These are phyloP conservation scores for Drosophila melanogaster DNA, from an alignment of 1,140 invertebrate genomes.

Conservation along the genomic window DNA sequence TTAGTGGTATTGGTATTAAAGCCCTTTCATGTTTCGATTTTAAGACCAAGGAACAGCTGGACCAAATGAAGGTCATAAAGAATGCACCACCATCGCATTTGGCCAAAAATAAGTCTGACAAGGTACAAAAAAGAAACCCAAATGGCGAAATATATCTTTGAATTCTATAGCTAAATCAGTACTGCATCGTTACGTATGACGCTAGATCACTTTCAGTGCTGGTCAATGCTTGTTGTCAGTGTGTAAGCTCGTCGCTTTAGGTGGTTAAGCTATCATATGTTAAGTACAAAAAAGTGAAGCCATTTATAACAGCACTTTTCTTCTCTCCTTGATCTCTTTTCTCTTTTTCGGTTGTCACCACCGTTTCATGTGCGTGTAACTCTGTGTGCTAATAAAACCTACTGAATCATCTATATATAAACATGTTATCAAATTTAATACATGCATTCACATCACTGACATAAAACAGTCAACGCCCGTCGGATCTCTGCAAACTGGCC, in stretches of 20 bases:
- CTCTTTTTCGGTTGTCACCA: slow-evolving; percentile 64
- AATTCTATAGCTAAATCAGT: slow-evolving; percentile 5
- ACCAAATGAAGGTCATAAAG: slow-evolving; percentile 90
- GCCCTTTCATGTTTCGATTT: slow-evolving; percentile 36
- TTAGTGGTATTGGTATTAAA: background rate
- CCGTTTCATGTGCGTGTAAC: slow-evolving; percentile 63
- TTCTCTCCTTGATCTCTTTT: slow-evolving; percentile 61
- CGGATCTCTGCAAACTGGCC: slow-evolving; percentile 94
- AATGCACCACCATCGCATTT: slow-evolving; percentile 93
- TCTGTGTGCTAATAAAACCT: slow-evolving; percentile 53
- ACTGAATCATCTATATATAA: slow-evolving; percentile 50
- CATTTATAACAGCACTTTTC: slow-evolving; percentile 73
- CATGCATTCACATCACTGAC: slow-evolving; percentile 66
- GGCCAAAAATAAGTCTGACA: slow-evolving; percentile 93
- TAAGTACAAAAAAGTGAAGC: slow-evolving; percentile 26
- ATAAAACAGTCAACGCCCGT: slow-evolving; percentile 92
- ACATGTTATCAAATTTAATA: slow-evolving; percentile 54
- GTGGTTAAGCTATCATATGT: slow-evolving; percentile 34
- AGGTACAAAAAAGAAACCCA: slow-evolving; percentile 87
- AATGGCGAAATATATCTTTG: background rate
- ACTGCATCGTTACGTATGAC: slow-evolving; percentile 36
- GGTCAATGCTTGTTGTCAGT: slow-evolving; percentile 60
- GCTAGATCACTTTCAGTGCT: slow-evolving; percentile 58
- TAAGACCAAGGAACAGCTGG: slow-evolving; percentile 87
- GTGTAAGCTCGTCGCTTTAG: slow-evolving; percentile 26